These are phyloP conservation scores for Orussus abietinus DNA, from an alignment of 1,140 invertebrate genomes.

Conservation along the genomic window DNA sequence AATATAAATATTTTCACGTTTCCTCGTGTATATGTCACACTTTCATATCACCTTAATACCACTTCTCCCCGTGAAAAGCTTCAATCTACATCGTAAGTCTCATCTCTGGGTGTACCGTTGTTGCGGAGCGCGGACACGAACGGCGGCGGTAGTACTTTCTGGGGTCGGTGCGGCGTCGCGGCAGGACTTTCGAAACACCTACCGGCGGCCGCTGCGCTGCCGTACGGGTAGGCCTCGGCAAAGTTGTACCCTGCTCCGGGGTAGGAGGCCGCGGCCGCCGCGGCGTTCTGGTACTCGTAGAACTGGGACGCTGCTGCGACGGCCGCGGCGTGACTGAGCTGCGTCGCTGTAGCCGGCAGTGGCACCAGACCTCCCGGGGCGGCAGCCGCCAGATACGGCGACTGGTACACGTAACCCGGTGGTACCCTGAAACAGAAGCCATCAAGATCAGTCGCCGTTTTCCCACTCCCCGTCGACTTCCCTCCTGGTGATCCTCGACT, in stretches of 20 bases:
- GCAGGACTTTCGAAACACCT: slow-evolving; percentile 43
- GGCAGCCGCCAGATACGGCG: slow-evolving; percentile 62
- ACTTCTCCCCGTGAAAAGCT: no score
- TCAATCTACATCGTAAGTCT: no score
- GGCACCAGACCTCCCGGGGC: slow-evolving; percentile 62
- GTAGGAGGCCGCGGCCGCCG: slow-evolving; percentile 64
- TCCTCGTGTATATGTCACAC: no score
- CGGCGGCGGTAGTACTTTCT: slow-evolving; percentile 46
- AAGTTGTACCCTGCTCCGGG: slow-evolving; percentile 68
- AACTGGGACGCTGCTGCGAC: slow-evolving; percentile 69
- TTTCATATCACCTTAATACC: no score
- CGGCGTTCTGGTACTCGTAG: slow-evolving; percentile 68
- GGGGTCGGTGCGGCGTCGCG: slow-evolving; percentile 11
- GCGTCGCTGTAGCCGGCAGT: slow-evolving; percentile 59
- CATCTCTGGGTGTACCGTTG: no score
- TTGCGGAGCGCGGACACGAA: slow-evolving; percentile 45
- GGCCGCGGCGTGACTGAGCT: slow-evolving; percentile 68
- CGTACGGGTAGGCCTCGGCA: slow-evolving; percentile 68
- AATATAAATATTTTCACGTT: no score
- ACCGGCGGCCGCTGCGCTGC: slow-evolving; percentile 56
- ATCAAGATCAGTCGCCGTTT: no score
- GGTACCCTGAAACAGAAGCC: slow-evolving; percentile 61
- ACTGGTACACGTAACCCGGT: slow-evolving; percentile 71
- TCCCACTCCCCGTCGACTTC: no score
- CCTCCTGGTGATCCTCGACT: no score